Evolutionary conservation across 2,113 vertebrate species (phyloP), one percentile per base, ranked within the genome.

Genomic region (Ochotona princeps): DNA sequence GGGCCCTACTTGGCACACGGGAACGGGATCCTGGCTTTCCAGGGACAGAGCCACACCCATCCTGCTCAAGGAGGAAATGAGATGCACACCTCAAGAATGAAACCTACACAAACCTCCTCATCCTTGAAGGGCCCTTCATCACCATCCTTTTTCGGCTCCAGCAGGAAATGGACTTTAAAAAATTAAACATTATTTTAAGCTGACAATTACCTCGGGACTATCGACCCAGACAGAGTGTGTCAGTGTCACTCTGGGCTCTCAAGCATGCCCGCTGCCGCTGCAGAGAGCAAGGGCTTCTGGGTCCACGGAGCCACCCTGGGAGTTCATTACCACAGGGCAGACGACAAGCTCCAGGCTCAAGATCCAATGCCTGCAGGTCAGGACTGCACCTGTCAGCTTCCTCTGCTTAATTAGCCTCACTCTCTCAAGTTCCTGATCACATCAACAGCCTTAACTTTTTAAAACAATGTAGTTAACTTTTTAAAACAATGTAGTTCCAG

Each of bases 391-490:
- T 8, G 35, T 30, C 35, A 32, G 60, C 70, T 84, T 83, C 80
- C 54, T 70, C 47, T 76, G n/a, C 18, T 91, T n/a, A 44, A 80
- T 78, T 20, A 78, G 17, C 44, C 60, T 89, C 20, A 51, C 25
- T 75, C 81, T 80, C 69, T 74, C 51, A 83, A 60, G 5, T 84
- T 83, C 65, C 73, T 30, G 1, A 78, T n/a, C 49, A 57, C 67
- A 82, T 76, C 85, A n/a, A 81, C 1, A 44, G 23, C 61, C 28
- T 84, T 92, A 78, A 83, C 61, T 67, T 87, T 81, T 63, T 23
- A 9, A 76, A 90, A 82, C 67, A n/a, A n/a, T n/a, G n/a, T n/a
- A n/a, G n/a, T n/a, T n/a, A 78, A 83, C 61, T 67, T 87, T 81
- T 63, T 23, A 9, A 76, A 44, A 44, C 6, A 6, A 44, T 44